These are phyloP conservation scores for Gopherus evgoodei DNA, from an alignment of 2,113 vertebrate species.

Conservation along the genomic window DNA sequence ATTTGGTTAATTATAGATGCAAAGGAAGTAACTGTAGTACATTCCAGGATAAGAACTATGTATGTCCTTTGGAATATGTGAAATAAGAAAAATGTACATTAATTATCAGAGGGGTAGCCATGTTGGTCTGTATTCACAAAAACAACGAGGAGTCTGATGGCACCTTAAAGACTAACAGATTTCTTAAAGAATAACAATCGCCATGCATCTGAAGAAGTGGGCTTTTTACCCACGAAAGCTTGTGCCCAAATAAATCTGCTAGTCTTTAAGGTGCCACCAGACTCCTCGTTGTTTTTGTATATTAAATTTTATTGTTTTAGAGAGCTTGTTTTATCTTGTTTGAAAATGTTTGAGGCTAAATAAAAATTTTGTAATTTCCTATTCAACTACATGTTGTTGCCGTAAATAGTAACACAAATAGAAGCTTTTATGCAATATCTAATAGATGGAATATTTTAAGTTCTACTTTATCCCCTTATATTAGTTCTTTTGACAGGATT, in stretches of 20 bases:
- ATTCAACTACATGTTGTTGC: background rate
- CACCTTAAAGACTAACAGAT: too few relatives aligned
- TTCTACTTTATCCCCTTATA: background rate
- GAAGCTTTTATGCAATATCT: background rate
- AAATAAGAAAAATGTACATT: conserved; percentile 6
- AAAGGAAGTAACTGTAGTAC: background rate
- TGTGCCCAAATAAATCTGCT: too few relatives aligned
- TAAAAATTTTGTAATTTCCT: conserved; percentile 16
- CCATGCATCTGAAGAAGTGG: too few relatives aligned
- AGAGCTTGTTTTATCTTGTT: conserved; percentile 5
- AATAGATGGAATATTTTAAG: conserved; percentile 35
- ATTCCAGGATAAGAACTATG: conserved; percentile 3
- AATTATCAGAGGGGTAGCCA: background rate
- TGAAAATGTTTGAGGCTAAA: conserved; percentile 24
- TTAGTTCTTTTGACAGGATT: conserved; percentile 39
- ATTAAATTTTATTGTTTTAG: conserved; percentile 40
- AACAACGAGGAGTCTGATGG: too few relatives aligned
- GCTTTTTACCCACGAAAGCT: too few relatives aligned
- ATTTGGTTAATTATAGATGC: background rate
- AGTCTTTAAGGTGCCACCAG: too few relatives aligned
- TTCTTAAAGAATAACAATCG: too few relatives aligned
- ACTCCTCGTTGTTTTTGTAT: background rate
- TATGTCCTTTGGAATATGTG: conserved; percentile 14
- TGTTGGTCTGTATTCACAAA: too few relatives aligned
- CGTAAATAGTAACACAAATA: conserved; percentile 20